A percentile compares a stretch with the other conserved stretches of the same genome.
Conservation (phyloP, 2,797 vertebrate species). For the Coluber constrictor region DNA sequence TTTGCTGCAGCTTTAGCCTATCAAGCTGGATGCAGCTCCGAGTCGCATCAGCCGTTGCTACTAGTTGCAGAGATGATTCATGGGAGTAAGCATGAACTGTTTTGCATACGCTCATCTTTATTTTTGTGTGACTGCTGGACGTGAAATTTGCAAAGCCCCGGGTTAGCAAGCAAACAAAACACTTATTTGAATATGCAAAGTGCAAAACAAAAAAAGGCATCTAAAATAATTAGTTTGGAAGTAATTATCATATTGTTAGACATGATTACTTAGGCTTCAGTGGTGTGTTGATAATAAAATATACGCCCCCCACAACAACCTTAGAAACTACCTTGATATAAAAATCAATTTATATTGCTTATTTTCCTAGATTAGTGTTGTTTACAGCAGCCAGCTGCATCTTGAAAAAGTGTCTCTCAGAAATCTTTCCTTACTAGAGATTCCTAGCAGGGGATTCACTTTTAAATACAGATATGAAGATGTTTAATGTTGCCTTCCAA, state of each 20-base stretch:
- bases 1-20: neutral
- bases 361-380: neutral
- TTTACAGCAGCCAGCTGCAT: neutral
- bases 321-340: neutral
- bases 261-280: neutral
- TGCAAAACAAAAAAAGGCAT: neutral
- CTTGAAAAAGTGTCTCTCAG: neutral
- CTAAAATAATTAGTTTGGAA: neutral
- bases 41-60: neutral
- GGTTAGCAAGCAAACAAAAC: neutral
- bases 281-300: neutral
- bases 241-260: neutral
- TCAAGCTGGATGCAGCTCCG: neutral
- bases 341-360: neutral
- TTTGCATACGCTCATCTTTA: neutral
- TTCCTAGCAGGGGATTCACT: neutral
- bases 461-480: neutral
- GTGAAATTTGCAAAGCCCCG: neutral
- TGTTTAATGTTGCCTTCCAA: neutral
- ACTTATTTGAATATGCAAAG: neutral
- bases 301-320: neutral
- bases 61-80: neutral
- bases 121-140: neutral
- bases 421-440: neutral
- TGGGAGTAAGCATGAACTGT: neutral